phyloP scores from a whole-genome alignment of 1,140 invertebrate genomes.

The Trialeurodes vaporariorum region DNA sequence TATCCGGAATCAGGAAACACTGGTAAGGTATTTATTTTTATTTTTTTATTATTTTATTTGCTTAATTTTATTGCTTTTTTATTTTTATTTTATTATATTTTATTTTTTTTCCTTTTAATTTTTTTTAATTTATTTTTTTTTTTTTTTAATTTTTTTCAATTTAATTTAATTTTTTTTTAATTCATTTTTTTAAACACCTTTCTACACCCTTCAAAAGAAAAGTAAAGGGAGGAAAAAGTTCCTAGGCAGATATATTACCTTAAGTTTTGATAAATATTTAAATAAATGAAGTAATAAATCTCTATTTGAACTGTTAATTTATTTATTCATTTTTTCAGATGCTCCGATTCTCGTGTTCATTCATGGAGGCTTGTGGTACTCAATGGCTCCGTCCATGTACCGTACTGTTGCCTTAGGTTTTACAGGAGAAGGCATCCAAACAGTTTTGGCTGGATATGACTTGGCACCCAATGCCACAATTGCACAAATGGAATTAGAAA shows the following conservation, averaged over 20 bases:
- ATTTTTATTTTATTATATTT: background rate
- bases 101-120: background rate
- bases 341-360: constrained; percentile 62
- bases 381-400: constrained; percentile 39
- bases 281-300: no score
- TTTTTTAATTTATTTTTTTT: background rate
- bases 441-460: constrained; percentile 59
- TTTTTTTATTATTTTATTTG: background rate
- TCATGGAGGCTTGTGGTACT: constrained; percentile 76
- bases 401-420: background rate
- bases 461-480: constrained; percentile 51
- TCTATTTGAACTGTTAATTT: no score
- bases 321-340: constrained; percentile 37
- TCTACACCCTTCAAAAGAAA: no score
- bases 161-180: background rate
- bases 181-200: no score
- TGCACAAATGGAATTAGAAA: constrained; percentile 9
- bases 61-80: background rate
- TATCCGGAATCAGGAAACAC: background rate
- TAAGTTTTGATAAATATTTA: no score
- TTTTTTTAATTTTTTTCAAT: background rate
- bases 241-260: no score
- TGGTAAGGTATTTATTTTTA: background rate
- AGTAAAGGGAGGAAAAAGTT: no score
- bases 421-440: constrained; percentile 47